These are phyloP conservation scores for Danio aesculapii DNA, from an alignment of 2,797 vertebrate genomes.

Conservation along the genomic window DNA sequence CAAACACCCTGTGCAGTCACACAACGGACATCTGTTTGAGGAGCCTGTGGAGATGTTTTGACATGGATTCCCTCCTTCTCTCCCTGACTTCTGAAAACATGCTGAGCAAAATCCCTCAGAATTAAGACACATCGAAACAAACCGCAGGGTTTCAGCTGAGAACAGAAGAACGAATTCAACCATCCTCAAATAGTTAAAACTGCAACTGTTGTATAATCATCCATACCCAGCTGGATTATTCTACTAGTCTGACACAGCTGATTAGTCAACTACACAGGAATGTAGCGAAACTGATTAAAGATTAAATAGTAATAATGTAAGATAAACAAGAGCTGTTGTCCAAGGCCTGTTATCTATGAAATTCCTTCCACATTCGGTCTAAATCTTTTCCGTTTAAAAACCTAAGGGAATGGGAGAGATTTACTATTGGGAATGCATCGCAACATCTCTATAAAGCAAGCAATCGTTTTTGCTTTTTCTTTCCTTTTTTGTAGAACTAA, in stretches of 20 bases:
- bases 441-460: background rate
- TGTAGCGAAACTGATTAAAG: background rate
- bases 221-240: constrained; percentile 3
- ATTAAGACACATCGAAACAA: constrained; percentile 23
- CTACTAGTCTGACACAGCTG: background rate
- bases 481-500: background rate
- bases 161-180: constrained; percentile 16
- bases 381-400: background rate
- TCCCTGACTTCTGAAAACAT: background rate
- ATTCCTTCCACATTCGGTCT: background rate
- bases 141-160: background rate
- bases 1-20: too few species aligned
- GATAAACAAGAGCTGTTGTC: background rate
- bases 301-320: constrained; percentile 1
- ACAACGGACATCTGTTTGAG: background rate
- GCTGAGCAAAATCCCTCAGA: background rate
- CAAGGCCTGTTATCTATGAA: constrained; percentile 10
- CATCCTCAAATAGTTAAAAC: constrained; percentile 1
- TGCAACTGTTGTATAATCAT: background rate
- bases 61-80: background rate
- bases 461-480: background rate
- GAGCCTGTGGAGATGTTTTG: constrained; percentile 1
- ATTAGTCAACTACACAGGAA: background rate
- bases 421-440: background rate
- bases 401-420: background rate